These are phyloP conservation scores for Sesamia nonagrioides DNA, from an alignment of 1,140 invertebrate species.

Conservation along the genomic window DNA sequence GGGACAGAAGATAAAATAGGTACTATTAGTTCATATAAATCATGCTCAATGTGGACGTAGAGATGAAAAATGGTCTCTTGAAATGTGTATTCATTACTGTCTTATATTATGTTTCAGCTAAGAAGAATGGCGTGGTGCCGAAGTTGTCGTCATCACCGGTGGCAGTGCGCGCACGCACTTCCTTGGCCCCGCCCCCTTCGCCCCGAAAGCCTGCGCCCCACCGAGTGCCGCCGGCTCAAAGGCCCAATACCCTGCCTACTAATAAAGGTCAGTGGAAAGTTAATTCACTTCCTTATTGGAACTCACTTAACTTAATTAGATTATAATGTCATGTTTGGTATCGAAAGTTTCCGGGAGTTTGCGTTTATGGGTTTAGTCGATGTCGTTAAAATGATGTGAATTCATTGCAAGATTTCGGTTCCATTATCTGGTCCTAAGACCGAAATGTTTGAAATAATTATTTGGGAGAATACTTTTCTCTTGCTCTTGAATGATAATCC, in stretches of 20 bases:
- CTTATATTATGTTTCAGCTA: conserved; percentile 71
- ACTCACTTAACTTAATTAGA: conserved; percentile 5
- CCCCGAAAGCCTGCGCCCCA: conserved; percentile 74
- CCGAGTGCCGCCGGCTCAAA: conserved; percentile 67
- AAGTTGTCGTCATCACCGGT: conserved; percentile 82
- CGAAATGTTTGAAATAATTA: too few relatives aligned
- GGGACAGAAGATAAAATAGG: too few relatives aligned
- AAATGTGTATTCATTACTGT: conserved; percentile 23
- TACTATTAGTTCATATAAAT: too few relatives aligned
- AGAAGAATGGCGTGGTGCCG: conserved; percentile 84
- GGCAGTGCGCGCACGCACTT: conserved; percentile 73
- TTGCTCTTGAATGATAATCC: too few relatives aligned
- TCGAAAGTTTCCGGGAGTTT: conserved; percentile 10
- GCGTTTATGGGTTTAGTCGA: neutral
- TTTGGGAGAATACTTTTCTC: too few relatives aligned
- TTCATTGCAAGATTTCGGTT: too few relatives aligned
- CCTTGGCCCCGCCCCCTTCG: conserved; percentile 75
- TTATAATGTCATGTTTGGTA: conserved; percentile 11
- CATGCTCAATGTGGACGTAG: too few relatives aligned
- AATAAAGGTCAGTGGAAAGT: conserved; percentile 75
- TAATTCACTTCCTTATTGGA: conserved; percentile 19
- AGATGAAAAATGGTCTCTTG: neutral
- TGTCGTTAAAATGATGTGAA: too few relatives aligned
- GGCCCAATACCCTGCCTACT: conserved; percentile 78
- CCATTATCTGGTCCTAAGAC: too few relatives aligned